Evolutionary conservation across 2,888 invertebrate genomes (phyloP), one percentile per base, ranked within the genome.

Genomic region (Hydrotaea cyrtoneurina): DNA sequence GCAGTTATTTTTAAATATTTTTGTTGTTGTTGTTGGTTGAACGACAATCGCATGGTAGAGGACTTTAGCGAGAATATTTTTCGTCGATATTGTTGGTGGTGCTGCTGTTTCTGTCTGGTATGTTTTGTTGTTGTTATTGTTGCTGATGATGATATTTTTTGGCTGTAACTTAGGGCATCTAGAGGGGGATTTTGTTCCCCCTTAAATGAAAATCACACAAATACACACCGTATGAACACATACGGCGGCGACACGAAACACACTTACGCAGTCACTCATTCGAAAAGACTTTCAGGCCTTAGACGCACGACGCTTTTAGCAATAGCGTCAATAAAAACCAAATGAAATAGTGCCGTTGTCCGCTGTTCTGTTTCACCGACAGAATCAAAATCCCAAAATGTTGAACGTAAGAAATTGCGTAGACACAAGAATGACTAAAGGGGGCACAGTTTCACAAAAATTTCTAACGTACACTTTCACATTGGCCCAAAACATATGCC

Each of bases 291-390:
- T 84, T 43, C 66, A 36, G 66, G 5, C 3, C 50, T 81, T n/a
- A n/a, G 80, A 78, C 84, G 82, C 86, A 86, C 86, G 84, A 86
- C 86, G 84, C 84, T 86, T 86, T 85, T 82, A 79, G 75, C 72
- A 81, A 76, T 84, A 81, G 81, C 78, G 81, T 31, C 62, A 17
- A 31, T 62, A 62, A 0, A 31, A 5, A 50, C 26, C 80, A 81
- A 78, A 84, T 17, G 8, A 23, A 62, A 80, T 31, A 75, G 53
- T 78, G 39, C 39, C 13, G 39, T 39, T 39, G 59, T 74, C 77
- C 77, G 76, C 69, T 80, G 15, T 50, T 50, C 50, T 50, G n/a
- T 50, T 50, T 62, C 17, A 15, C 31, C 36, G 62, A 62, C 4
- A 59, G 2, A 59, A 43, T 10, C 3, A 46, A 43, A 69, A 46